Conservation (phyloP, 2,113 vertebrate species). For the Gallinago jamesoni region DNA sequence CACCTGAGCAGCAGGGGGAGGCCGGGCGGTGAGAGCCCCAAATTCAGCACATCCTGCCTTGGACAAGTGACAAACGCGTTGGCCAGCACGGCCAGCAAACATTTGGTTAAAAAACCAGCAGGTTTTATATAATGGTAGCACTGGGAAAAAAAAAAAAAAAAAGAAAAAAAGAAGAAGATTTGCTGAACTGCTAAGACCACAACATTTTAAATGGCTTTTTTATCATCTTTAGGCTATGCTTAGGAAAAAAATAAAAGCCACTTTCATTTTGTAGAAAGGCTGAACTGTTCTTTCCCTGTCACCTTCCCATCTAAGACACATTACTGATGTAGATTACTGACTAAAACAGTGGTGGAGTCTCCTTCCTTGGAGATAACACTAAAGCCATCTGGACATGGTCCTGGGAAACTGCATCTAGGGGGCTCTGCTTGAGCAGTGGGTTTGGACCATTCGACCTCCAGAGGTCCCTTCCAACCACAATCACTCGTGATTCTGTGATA, state of each 20-base stretch:
- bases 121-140: fast-evolving
- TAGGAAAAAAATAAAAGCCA: neutral
- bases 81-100: neutral
- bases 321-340: neutral
- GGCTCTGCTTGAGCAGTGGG: no score
- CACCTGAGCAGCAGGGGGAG: neutral
- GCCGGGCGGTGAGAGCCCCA: neutral
- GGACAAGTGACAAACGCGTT: fast-evolving
- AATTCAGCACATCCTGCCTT: neutral
- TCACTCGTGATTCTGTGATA: no score
- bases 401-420: fast-evolving
- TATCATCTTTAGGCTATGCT: neutral
- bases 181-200: neutral
- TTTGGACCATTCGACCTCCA: neutral
- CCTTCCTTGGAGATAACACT: neutral
- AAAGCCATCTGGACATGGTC: neutral
- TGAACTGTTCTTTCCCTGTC: neutral
- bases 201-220: neutral
- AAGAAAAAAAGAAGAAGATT: neutral
- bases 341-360: neutral
- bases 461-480: neutral
- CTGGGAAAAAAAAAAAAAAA: neutral
- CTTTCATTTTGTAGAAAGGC: fast-evolving
- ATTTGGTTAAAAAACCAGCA: neutral
- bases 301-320: neutral